Evolutionary conservation across 1,140 invertebrate species (phyloP).

Genomic region (Procambarus virginalis): DNA sequence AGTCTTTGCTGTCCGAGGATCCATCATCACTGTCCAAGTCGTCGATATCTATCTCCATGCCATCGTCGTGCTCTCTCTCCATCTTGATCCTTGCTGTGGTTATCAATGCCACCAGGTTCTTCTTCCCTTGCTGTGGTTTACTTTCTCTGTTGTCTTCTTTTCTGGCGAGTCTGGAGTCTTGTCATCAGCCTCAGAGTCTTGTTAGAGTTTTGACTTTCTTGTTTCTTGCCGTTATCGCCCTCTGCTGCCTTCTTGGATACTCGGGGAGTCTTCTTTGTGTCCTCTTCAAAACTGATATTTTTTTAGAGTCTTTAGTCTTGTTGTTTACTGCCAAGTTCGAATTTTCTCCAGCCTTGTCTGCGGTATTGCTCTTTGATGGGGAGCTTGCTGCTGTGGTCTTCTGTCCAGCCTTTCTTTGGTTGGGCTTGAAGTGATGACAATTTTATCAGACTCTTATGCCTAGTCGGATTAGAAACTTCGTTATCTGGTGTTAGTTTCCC

Average conservation of each 20-base stretch:
- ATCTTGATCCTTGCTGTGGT: background rate
- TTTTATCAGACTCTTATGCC: background rate
- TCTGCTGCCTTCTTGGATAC: background rate
- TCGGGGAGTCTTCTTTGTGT: background rate
- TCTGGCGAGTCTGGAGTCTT: constrained; percentile 12
- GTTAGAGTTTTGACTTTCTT: background rate
- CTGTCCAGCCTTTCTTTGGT: background rate
- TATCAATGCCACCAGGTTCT: background rate
- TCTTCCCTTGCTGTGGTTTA: background rate
- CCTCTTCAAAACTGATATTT: background rate
- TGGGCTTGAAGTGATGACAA: background rate
- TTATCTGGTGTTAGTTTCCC: background rate
- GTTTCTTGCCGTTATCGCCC: background rate
- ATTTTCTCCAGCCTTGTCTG: background rate
- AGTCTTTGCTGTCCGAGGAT: background rate
- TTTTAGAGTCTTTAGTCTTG: background rate
- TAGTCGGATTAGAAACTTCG: too few species aligned
- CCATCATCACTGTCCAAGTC: constrained; percentile 38
- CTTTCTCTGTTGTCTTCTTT: constrained; percentile 17
- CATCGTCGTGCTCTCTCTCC: constrained; percentile 7
- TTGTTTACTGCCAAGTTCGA: background rate
- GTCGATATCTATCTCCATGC: constrained; percentile 42
- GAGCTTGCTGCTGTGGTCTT: background rate
- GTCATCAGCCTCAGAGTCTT: background rate
- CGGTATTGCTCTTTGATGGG: background rate